phyloP scores from a whole-genome alignment of 1,140 invertebrate species.

The Pseudomyrmex gracilis region DNA sequence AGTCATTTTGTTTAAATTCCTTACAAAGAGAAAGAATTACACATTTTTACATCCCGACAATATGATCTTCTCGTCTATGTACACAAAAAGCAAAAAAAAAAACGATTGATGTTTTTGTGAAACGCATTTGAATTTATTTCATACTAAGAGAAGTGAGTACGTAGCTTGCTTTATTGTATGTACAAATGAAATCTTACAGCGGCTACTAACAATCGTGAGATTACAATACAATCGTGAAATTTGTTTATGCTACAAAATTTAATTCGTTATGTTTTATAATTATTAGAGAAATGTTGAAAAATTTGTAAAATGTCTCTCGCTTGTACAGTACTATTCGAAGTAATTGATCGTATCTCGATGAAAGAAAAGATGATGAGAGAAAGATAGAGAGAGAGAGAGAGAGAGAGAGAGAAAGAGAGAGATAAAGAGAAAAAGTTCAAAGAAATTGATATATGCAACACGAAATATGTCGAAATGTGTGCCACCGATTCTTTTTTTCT shows the following conservation, averaged over 20 bases:
- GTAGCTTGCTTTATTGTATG: constrained; percentile 12
- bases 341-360: constrained; percentile 57
- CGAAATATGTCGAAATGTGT: constrained; percentile 44
- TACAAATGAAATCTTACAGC: constrained; percentile 46
- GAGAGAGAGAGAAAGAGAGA: background rate
- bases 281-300: constrained; percentile 35
- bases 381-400: background rate
- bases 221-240: constrained; percentile 42
- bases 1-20: constrained; percentile 49
- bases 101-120: background rate
- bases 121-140: constrained; percentile 50
- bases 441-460: constrained; percentile 56
- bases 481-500: constrained; percentile 40
- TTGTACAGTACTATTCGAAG: constrained; percentile 49
- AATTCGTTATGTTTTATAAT: constrained; percentile 34
- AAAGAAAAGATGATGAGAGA: background rate
- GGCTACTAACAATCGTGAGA: constrained; percentile 33
- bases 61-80: constrained; percentile 1
- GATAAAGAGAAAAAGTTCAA: constrained; percentile 1
- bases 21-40: constrained; percentile 28
- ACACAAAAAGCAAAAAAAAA: background rate
- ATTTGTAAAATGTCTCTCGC: constrained; percentile 20
- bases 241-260: constrained; percentile 52
- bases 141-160: constrained; percentile 10
- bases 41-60: constrained; percentile 44